Conservation (phyloP, 2,888 invertebrate species). For the Metacarcinus magister region DNA sequence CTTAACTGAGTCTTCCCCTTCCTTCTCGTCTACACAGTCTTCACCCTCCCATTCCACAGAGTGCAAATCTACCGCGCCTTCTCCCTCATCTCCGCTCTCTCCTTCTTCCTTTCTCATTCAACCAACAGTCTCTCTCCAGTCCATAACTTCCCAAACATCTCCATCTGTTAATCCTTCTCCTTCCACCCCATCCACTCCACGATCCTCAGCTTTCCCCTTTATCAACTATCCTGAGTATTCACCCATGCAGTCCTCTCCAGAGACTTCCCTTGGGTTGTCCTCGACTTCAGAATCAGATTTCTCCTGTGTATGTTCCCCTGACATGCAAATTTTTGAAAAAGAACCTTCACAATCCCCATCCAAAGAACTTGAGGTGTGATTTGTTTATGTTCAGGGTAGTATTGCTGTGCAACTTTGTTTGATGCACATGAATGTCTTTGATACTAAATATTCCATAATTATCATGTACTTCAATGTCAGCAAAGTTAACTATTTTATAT, state of each 20-base stretch:
- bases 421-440: background rate
- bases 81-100: background rate
- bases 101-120: background rate
- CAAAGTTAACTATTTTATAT: background rate
- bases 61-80: background rate
- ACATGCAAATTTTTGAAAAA: background rate
- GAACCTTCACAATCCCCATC: background rate
- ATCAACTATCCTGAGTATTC: background rate
- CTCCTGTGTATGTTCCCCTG: background rate
- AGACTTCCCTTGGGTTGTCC: background rate
- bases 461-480: background rate
- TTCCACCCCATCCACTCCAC: background rate
- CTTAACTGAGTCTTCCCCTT: background rate
- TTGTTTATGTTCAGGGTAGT: background rate
- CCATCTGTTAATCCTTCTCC: background rate
- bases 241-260: background rate
- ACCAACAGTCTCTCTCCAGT: background rate
- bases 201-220: background rate
- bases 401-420: background rate
- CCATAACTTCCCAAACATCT: background rate
- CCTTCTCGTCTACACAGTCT: background rate
- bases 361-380: background rate
- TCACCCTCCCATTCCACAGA: background rate
- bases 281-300: background rate
- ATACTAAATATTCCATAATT: background rate